Conservation (phyloP, 2,797 vertebrate species). For the Adelosebastes latens region DNA sequence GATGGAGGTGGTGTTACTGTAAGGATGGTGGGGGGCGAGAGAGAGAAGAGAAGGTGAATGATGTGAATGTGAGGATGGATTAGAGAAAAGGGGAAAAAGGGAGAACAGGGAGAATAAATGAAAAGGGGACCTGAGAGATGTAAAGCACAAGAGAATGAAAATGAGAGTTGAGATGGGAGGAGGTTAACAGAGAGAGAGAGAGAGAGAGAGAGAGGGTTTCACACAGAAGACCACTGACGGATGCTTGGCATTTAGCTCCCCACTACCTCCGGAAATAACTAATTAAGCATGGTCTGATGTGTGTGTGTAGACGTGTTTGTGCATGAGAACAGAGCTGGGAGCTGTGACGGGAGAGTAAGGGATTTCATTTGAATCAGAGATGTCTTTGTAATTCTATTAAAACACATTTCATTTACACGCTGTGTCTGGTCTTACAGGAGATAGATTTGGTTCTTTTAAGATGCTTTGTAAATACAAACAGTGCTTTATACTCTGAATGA, state of each 20-base stretch:
- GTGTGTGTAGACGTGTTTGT: conserved; percentile 16
- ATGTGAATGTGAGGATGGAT: not conserved
- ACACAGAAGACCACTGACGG: conserved; percentile 61
- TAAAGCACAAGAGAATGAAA: not conserved
- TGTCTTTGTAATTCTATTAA: conserved; percentile 14
- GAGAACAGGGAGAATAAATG: conserved; percentile 2
- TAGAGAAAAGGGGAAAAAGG: not conserved
- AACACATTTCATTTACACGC: not conserved
- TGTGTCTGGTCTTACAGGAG: not conserved
- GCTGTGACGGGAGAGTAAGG: conserved; percentile 7
- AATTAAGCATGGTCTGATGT: conserved; percentile 59
- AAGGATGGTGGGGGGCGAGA: not conserved
- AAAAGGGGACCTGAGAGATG: not conserved
- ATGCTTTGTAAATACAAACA: not conserved
- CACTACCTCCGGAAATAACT: conserved; percentile 67
- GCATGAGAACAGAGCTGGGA: conserved; percentile 14
- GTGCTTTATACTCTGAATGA: not conserved
- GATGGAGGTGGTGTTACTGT: not conserved
- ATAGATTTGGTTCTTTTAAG: not conserved
- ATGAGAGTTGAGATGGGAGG: conserved; percentile 1
- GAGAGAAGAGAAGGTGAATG: not conserved
- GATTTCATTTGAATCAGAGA: conserved; percentile 36
- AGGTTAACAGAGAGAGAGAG: conserved; percentile 30
- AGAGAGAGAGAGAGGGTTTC: conserved; percentile 33
- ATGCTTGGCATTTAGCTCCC: conserved; percentile 74